Evolutionary conservation across 53 echinoderm and acorn worm genomes (phyloP).

Genomic region (Crossaster papposus): DNA sequence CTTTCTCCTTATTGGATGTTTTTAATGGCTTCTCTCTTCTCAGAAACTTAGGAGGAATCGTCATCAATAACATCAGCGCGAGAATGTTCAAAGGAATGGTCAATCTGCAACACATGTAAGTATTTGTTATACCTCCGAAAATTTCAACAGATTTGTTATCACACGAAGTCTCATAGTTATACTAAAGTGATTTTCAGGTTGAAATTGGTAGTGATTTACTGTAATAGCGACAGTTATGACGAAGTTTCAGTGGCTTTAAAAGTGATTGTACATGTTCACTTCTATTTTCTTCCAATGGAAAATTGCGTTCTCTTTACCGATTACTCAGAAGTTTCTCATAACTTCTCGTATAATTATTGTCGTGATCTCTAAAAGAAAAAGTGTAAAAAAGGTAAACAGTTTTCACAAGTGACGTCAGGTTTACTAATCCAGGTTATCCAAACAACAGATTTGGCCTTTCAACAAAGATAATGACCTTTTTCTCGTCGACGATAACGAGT

Average conservation of each 20-base stretch:
- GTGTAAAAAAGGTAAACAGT: too few relatives aligned
- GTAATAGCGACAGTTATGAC: neutral
- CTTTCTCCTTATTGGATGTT: neutral
- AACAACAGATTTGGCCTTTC: too few relatives aligned
- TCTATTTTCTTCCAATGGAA: neutral
- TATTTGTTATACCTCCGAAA: neutral
- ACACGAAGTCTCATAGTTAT: neutral
- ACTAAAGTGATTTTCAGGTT: neutral
- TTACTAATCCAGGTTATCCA: too few relatives aligned
- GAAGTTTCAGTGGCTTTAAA: too few relatives aligned
- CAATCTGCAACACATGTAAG: conserved; percentile 62
- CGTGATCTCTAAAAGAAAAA: too few relatives aligned
- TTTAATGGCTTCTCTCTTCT: neutral
- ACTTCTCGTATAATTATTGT: too few relatives aligned
- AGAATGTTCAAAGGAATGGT: conserved; percentile 47
- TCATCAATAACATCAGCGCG: conserved; percentile 49
- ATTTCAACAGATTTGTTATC: neutral
- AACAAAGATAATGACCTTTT: too few relatives aligned
- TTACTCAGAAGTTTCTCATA: too few relatives aligned
- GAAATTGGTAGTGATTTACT: neutral
- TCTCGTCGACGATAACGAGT: too few relatives aligned
- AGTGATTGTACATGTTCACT: too few relatives aligned
- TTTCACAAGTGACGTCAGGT: too few relatives aligned
- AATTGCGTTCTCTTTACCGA: too few relatives aligned
- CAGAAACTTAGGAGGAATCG: conserved; percentile 65